A percentile compares a stretch with the other conserved stretches of the same genome.
phyloP scores from a whole-genome alignment of 2,797 vertebrate genomes.

The Aulostomus chinensis region DNA sequence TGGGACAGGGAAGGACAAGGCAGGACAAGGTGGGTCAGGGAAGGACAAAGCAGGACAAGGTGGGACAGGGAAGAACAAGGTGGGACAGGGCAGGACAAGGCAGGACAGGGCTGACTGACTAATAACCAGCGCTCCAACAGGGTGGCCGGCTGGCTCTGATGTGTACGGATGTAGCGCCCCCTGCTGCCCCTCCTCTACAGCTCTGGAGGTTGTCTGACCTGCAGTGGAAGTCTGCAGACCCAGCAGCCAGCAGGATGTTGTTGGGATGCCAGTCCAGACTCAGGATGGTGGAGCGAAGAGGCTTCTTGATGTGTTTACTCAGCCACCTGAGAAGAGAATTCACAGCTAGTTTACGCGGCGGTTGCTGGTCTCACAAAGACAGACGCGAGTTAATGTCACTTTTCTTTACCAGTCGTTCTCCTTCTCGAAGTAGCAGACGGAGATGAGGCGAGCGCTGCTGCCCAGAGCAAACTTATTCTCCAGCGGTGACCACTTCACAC shows the following conservation, averaged over 20 bases:
- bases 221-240: slow-evolving; percentile 82
- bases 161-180: too few species aligned
- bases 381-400: too few species aligned
- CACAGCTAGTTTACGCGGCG: neutral
- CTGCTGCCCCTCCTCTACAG: too few species aligned
- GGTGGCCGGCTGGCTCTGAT: too few species aligned
- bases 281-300: slow-evolving; percentile 79
- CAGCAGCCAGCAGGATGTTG: slow-evolving; percentile 82
- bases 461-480: slow-evolving; percentile 85
- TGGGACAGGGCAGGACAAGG: too few species aligned
- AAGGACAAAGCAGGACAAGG: neutral
- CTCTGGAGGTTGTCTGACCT: slow-evolving; percentile 61
- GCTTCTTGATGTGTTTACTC: slow-evolving; percentile 84
- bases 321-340: slow-evolving; percentile 79
- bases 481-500: slow-evolving; percentile 79
- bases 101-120: too few species aligned
- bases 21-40: too few species aligned
- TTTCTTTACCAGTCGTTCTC: slow-evolving; percentile 79
- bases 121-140: too few species aligned
- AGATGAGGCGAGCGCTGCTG: slow-evolving; percentile 84
- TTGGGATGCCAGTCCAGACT: slow-evolving; percentile 85
- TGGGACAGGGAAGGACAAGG: too few species aligned
- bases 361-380: neutral
- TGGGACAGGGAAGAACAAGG: too few species aligned
- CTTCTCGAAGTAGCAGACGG: slow-evolving; percentile 87